Percentiles rank a stretch among this genome's conserved stretches.
Conservation (phyloP, 2,113 vertebrate genomes). For the Pterocles gutturalis region DNA sequence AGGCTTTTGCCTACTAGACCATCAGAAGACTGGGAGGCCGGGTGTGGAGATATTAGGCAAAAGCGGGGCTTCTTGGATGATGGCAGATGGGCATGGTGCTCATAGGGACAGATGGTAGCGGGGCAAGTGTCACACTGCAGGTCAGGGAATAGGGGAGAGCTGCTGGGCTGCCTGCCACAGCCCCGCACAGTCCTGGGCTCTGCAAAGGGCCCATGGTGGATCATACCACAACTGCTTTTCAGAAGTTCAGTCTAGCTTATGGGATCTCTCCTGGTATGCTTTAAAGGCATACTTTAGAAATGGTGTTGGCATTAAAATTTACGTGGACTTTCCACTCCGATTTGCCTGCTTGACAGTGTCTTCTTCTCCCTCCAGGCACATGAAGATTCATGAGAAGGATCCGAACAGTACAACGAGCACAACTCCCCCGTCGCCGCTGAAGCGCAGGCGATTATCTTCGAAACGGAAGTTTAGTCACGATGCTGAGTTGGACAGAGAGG, state of each 20-base stretch:
- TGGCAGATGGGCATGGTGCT: accelerated
- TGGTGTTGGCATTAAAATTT: not conserved
- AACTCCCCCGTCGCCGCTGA: conserved; percentile 88
- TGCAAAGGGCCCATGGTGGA: not conserved
- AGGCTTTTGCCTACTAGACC: not conserved
- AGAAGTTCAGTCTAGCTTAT: accelerated
- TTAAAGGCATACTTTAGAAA: not conserved
- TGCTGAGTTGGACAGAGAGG: conserved; percentile 82
- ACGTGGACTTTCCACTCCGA: accelerated
- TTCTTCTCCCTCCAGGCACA: conserved; percentile 82
- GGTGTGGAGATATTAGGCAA: not conserved
- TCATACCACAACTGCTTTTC: not conserved
- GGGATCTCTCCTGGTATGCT: not conserved
- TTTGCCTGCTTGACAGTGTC: not conserved
- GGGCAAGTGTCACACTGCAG: not conserved
- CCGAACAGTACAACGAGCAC: conserved; percentile 77
- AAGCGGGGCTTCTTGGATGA: not conserved
- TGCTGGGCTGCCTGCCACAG: accelerated
- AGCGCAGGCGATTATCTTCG: conserved; percentile 86
- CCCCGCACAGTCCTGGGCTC: accelerated
- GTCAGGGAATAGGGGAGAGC: too few relatives aligned
- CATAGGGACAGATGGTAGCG: not conserved
- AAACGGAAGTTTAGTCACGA: conserved; percentile 88
- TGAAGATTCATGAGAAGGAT: conserved; percentile 99
- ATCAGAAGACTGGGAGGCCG: not conserved